Evolutionary conservation across 1,140 invertebrate genomes (phyloP).

Genomic region (Drosophila bifasciata): DNA sequence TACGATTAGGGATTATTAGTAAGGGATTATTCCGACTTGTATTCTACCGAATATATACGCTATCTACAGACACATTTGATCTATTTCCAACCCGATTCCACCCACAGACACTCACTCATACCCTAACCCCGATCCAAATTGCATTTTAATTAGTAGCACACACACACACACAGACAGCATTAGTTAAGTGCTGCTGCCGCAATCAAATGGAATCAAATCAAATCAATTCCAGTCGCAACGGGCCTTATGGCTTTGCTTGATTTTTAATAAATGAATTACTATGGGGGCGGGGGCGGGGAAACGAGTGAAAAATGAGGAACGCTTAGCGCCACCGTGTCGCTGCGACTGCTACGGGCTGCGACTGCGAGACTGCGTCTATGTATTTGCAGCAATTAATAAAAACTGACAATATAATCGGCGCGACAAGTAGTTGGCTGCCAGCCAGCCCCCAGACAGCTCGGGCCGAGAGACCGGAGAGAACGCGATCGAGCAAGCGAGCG

Average conservation of each 20-base stretch:
- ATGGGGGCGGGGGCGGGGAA: too few relatives aligned
- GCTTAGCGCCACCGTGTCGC: constrained; percentile 68
- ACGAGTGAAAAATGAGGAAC: constrained; percentile 26
- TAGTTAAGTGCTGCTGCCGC: constrained; percentile 40
- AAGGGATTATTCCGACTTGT: neutral
- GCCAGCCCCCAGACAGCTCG: constrained; percentile 67
- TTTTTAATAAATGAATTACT: constrained; percentile 46
- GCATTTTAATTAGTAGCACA: constrained; percentile 58
- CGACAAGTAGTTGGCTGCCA: constrained; percentile 81
- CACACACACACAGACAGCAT: neutral
- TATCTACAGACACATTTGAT: neutral
- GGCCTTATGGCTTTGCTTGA: constrained; percentile 66
- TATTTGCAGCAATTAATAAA: constrained; percentile 83
- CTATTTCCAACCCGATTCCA: constrained; percentile 4
- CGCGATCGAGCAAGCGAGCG: too few relatives aligned
- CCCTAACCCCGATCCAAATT: constrained; percentile 34
- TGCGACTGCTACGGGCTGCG: neutral
- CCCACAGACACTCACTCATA: constrained; percentile 4
- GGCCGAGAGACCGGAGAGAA: constrained; percentile 5
- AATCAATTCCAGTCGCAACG: constrained; percentile 73
- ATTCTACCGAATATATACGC: too few relatives aligned
- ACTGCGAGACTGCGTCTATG: constrained; percentile 32
- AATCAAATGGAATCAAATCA: constrained; percentile 58
- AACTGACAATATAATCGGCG: constrained; percentile 81
- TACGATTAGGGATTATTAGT: constrained; percentile 12